A percentile compares a stretch with the other conserved stretches of the same genome.
Conservation (phyloP, 2,113 vertebrate genomes). For the Zosterops japonicus region DNA sequence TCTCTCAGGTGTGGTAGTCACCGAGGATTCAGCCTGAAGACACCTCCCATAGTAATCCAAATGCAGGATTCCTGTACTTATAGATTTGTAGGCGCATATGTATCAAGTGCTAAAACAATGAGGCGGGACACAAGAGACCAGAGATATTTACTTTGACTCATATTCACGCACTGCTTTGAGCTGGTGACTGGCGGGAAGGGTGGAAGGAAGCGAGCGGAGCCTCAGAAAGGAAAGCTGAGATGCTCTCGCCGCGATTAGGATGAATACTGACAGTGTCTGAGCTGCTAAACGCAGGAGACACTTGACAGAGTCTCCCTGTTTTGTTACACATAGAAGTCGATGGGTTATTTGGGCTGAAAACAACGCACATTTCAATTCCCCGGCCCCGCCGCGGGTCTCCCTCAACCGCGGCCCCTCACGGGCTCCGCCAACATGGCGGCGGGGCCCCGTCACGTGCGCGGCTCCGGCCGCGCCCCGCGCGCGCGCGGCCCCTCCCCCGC, state of each 20-base stretch:
- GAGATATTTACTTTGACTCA: neutral
- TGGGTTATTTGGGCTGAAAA: neutral
- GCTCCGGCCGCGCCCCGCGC: neutral
- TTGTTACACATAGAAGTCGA: neutral
- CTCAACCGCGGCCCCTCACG: accelerated
- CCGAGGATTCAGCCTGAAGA: neutral
- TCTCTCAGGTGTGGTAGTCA: neutral
- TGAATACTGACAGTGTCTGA: neutral
- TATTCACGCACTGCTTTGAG: neutral
- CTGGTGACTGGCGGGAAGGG: neutral
- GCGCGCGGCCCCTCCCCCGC: slow-evolving; percentile 70
- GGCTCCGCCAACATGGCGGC: neutral
- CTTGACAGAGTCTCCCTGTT: neutral
- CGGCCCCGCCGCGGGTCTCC: accelerated
- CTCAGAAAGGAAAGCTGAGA: neutral
- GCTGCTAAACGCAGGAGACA: neutral
- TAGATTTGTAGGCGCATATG: accelerated
- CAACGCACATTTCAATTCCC: neutral
- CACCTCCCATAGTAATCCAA: neutral
- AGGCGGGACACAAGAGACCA: neutral
- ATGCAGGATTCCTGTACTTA: neutral
- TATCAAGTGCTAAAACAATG: neutral
- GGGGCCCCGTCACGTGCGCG: neutral
- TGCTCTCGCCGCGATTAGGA: neutral
- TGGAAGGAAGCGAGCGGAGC: neutral